A percentile compares a stretch with the other conserved stretches of the same genome.
Conservation (phyloP, 2,888 invertebrate genomes). For the Parelbella ahira region DNA sequence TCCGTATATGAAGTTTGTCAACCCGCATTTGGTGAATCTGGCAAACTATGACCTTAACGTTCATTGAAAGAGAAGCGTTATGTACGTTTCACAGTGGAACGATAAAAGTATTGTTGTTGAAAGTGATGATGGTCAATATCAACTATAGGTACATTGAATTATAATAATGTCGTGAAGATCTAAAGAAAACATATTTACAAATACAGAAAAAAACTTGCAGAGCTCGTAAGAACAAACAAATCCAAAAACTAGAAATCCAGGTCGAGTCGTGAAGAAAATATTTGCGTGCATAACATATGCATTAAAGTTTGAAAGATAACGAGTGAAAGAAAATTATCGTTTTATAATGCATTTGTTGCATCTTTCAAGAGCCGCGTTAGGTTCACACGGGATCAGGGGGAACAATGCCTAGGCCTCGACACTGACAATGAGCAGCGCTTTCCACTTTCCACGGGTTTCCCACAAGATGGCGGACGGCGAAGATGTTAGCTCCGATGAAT, state of each 20-base stretch:
- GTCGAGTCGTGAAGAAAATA: constrained; percentile 5
- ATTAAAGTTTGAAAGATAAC: constrained; percentile 12
- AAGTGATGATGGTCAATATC: too few relatives aligned
- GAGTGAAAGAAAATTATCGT: constrained; percentile 22
- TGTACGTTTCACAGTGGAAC: too few relatives aligned
- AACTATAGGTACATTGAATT: too few relatives aligned
- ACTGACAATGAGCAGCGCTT: constrained; percentile 71
- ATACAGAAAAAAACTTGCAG: too few relatives aligned
- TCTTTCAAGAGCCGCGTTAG: background rate
- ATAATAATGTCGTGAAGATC: too few relatives aligned
- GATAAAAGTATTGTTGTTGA: too few relatives aligned
- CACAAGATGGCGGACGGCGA: constrained; percentile 50
- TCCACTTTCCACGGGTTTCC: constrained; percentile 72
- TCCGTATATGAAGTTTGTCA: too few relatives aligned
- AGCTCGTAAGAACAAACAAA: too few relatives aligned
- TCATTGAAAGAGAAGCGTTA: too few relatives aligned
- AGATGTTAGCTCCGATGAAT: constrained; percentile 30
- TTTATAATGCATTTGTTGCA: constrained; percentile 11
- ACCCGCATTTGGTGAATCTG: too few relatives aligned
- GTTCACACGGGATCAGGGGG: constrained; percentile 58
- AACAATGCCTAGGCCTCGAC: constrained; percentile 62
- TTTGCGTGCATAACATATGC: constrained; percentile 18
- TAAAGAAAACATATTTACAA: too few relatives aligned
- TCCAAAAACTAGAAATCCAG: constrained; percentile 21
- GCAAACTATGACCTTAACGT: too few relatives aligned